These are phyloP conservation scores for Pygoscelis adeliae DNA, from an alignment of 2,113 vertebrate species.

Conservation along the genomic window DNA sequence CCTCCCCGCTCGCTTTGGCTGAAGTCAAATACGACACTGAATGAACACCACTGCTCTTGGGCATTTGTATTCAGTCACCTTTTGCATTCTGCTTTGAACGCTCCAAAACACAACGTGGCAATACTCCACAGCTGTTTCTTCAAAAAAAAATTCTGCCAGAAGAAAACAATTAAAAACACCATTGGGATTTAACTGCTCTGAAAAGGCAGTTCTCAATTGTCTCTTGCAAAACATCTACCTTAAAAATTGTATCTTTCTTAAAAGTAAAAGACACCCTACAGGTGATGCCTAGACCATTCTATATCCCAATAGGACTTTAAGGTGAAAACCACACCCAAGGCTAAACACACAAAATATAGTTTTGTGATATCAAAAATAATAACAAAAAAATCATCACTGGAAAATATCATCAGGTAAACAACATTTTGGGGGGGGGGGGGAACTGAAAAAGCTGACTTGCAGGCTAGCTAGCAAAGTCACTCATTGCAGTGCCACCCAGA, in stretches of 20 bases:
- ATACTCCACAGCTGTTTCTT: neutral
- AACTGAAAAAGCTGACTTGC: neutral
- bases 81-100: neutral
- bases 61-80: neutral
- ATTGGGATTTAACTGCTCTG: neutral
- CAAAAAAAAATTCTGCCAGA: neutral
- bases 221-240: neutral
- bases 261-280: neutral
- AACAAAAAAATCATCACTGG: neutral
- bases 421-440: neutral
- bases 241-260: neutral
- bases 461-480: neutral
- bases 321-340: neutral
- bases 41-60: neutral
- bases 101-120: fast-evolving
- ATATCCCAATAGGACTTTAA: neutral
- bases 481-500: neutral
- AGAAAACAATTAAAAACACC: neutral
- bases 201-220: neutral
- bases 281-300: neutral
- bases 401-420: neutral
- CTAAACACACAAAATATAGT: neutral
- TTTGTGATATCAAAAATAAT: neutral
- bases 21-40: fast-evolving
- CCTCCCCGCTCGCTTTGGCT: neutral